phyloP scores from a whole-genome alignment of 1,140 invertebrate species.

The Chironomus striatipennis region DNA sequence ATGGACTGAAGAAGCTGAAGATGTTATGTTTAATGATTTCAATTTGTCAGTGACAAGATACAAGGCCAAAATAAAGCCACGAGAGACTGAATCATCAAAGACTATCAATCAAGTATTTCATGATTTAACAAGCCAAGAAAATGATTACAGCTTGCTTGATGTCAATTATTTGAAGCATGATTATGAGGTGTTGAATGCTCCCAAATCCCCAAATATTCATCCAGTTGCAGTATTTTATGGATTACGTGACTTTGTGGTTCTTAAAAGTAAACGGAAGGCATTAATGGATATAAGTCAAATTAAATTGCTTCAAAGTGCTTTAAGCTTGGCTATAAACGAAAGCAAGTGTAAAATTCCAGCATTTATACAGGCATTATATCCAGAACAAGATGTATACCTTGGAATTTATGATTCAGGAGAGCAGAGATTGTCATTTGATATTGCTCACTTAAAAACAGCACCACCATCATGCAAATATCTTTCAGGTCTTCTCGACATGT shows the following conservation, averaged over 20 bases:
- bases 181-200: not conserved
- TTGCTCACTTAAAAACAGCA: slow-evolving; percentile 74
- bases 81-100: slow-evolving; percentile 26
- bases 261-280: slow-evolving; percentile 50
- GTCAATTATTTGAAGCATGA: slow-evolving; percentile 28
- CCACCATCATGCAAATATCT: slow-evolving; percentile 77
- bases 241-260: slow-evolving; percentile 70
- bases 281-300: slow-evolving; percentile 69
- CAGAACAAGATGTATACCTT: slow-evolving; percentile 71
- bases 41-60: slow-evolving; percentile 51
- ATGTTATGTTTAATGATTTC: slow-evolving; percentile 45
- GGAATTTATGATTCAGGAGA: slow-evolving; percentile 68
- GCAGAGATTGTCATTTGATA: slow-evolving; percentile 71
- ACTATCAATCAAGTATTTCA: slow-evolving; percentile 40
- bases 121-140: slow-evolving; percentile 52
- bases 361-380: slow-evolving; percentile 77
- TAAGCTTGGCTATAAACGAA: slow-evolving; percentile 75
- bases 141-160: slow-evolving; percentile 58
- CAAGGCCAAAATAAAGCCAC: slow-evolving; percentile 31
- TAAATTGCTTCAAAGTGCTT: slow-evolving; percentile 77
- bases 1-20: slow-evolving; percentile 41
- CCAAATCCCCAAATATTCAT: slow-evolving; percentile 44
- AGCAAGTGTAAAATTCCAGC: slow-evolving; percentile 70
- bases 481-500: slow-evolving; percentile 64
- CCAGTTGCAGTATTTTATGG: slow-evolving; percentile 67